Percentiles rank a stretch among this genome's conserved stretches.
phyloP scores from a whole-genome alignment of 1,140 invertebrate genomes.

The Aporrectodea caliginosa region DNA sequence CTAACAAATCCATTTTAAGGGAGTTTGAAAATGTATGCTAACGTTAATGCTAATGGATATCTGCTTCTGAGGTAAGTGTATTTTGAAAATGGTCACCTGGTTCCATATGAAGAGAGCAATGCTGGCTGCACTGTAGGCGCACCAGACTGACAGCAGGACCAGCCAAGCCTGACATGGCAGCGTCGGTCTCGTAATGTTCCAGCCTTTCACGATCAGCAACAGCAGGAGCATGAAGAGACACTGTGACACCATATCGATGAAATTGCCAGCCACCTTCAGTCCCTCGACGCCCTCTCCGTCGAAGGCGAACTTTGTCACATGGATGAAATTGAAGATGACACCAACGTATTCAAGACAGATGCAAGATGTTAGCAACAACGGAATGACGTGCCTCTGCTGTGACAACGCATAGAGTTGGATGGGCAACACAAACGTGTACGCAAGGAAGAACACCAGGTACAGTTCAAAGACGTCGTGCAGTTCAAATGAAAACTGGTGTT shows the following conservation, averaged over 20 bases:
- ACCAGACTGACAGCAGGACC: conserved; percentile 83
- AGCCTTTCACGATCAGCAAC: conserved; percentile 88
- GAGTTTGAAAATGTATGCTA: too few species aligned
- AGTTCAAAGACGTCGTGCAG: conserved; percentile 80
- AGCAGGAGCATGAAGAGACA: conserved; percentile 91
- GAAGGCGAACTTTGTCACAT: conserved; percentile 80
- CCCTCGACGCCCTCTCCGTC: conserved; percentile 80
- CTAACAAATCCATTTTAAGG: too few species aligned
- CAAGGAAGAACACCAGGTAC: conserved; percentile 81
- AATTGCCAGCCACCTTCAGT: conserved; percentile 78
- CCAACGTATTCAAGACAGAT: conserved; percentile 79
- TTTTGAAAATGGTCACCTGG: too few species aligned
- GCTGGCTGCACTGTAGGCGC: conserved; percentile 83
- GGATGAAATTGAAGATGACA: conserved; percentile 78
- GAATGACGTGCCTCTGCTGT: conserved; percentile 81
- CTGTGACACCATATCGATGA: conserved; percentile 85
- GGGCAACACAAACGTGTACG: conserved; percentile 76
- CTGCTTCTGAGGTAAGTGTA: too few species aligned
- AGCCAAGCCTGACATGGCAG: conserved; percentile 70
- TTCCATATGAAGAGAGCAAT: conserved; percentile 92
- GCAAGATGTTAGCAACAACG: conserved; percentile 83
- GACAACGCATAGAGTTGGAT: conserved; percentile 84
- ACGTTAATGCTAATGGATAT: neutral
- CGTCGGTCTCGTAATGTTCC: conserved; percentile 87
- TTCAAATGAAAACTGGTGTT: conserved; percentile 95